phyloP scores from a whole-genome alignment of 2,888 invertebrate species.

The Trisateles emortualis region DNA sequence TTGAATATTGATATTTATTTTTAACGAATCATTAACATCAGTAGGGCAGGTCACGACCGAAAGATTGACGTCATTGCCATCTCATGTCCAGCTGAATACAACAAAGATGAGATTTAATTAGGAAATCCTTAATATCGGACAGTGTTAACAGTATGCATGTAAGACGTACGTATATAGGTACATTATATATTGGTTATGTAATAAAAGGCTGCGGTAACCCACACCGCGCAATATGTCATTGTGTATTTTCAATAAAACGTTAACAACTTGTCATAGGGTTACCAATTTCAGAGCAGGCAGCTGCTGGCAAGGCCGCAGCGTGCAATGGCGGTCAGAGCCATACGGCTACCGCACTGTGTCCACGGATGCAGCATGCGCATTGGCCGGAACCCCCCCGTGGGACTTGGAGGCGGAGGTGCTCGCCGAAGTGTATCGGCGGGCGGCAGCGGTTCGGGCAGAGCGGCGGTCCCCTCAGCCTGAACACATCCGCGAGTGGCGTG shows the following conservation, averaged over 20 bases:
- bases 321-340: too few relatives aligned
- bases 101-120: conserved; percentile 20
- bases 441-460: too few relatives aligned
- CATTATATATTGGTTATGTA: conserved; percentile 38
- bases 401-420: too few relatives aligned
- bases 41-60: conserved; percentile 26
- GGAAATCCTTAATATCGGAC: conserved; percentile 14
- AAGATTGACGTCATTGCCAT: conserved; percentile 16
- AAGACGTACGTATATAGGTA: conserved; percentile 7
- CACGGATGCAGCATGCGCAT: too few relatives aligned
- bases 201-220: conserved; percentile 37
- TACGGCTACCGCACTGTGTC: too few relatives aligned
- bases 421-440: too few relatives aligned
- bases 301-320: too few relatives aligned
- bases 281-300: too few relatives aligned
- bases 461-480: too few relatives aligned
- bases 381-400: too few relatives aligned
- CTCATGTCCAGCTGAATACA: background rate
- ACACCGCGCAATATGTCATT: conserved; percentile 49
- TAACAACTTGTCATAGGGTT: conserved; percentile 24
- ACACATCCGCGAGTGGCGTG: too few relatives aligned
- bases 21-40: conserved; percentile 14
- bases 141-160: background rate
- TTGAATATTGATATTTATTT: background rate
- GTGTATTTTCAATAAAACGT: conserved; percentile 47